phyloP scores from a whole-genome alignment of 2,113 vertebrate genomes.

The Hystrix brachyura region DNA sequence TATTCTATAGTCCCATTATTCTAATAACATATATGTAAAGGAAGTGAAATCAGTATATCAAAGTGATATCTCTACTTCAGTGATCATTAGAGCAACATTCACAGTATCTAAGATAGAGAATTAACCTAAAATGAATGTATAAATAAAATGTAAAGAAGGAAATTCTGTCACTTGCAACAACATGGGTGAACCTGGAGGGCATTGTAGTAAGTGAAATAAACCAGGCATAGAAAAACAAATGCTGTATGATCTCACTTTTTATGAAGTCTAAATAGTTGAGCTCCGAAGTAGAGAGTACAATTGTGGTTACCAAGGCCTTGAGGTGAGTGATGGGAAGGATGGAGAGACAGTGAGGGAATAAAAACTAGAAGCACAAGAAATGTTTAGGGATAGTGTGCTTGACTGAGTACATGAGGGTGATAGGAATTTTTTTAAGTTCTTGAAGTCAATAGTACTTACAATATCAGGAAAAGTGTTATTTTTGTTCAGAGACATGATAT shows the following conservation, averaged over 20 bases:
- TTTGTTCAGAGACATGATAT: not conserved
- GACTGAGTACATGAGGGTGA: not conserved
- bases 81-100: not conserved
- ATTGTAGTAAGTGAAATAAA: not conserved
- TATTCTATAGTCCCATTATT: not conserved
- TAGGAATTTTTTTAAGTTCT: conserved; percentile 32
- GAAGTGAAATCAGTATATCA: not conserved
- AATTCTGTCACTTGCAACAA: not conserved
- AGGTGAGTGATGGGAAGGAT: not conserved
- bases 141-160: not conserved
- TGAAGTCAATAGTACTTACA: not conserved
- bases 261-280: not conserved
- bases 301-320: not conserved
- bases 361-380: not conserved
- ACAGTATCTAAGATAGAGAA: not conserved
- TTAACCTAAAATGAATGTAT: not conserved
- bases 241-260: not conserved
- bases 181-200: not conserved
- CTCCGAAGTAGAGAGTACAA: not conserved
- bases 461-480: conserved; percentile 5
- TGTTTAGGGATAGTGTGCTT: not conserved
- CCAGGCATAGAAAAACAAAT: not conserved
- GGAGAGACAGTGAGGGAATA: not conserved
- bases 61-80: not conserved
- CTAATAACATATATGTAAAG: not conserved